Percentiles rank a stretch among this genome's conserved stretches.
These are phyloP conservation scores for Eupithecia tripunctaria DNA, from an alignment of 2,888 invertebrate species.

Conservation along the genomic window DNA sequence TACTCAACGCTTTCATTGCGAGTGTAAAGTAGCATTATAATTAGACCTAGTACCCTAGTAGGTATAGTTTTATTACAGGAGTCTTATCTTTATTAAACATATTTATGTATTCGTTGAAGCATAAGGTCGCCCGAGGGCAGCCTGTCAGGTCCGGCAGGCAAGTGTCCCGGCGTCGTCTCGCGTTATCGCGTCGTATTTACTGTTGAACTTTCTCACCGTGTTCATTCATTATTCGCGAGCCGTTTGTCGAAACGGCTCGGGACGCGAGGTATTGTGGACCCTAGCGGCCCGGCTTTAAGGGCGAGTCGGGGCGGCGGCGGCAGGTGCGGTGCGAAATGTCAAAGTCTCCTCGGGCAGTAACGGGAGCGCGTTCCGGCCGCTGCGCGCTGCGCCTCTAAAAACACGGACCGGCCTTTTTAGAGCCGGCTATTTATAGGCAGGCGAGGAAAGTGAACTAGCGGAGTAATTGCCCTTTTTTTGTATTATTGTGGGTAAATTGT, in stretches of 20 bases:
- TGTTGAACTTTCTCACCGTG: slow-evolving; percentile 26
- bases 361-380: slow-evolving; percentile 42
- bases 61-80: too few relatives aligned
- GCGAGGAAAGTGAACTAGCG: slow-evolving; percentile 33
- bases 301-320: slow-evolving; percentile 7
- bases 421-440: slow-evolving; percentile 40
- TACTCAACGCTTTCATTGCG: neutral
- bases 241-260: slow-evolving; percentile 12
- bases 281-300: slow-evolving; percentile 1
- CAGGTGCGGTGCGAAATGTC: slow-evolving; percentile 43
- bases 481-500: slow-evolving; percentile 26
- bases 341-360: slow-evolving; percentile 40
- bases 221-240: slow-evolving; percentile 24
- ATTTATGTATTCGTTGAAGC: neutral
- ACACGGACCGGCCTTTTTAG: slow-evolving; percentile 12
- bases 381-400: slow-evolving; percentile 22
- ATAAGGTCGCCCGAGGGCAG: neutral
- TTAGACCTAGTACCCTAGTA: neutral
- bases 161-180: neutral
- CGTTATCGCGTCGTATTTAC: slow-evolving; percentile 14
- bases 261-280: neutral
- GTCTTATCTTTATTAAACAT: too few relatives aligned
- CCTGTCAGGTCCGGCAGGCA: neutral
- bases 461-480: slow-evolving; percentile 29
- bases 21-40: neutral